Evolutionary conservation across 2,888 invertebrate species (phyloP).

Genomic region (Zaprionus obscuricornis): DNA sequence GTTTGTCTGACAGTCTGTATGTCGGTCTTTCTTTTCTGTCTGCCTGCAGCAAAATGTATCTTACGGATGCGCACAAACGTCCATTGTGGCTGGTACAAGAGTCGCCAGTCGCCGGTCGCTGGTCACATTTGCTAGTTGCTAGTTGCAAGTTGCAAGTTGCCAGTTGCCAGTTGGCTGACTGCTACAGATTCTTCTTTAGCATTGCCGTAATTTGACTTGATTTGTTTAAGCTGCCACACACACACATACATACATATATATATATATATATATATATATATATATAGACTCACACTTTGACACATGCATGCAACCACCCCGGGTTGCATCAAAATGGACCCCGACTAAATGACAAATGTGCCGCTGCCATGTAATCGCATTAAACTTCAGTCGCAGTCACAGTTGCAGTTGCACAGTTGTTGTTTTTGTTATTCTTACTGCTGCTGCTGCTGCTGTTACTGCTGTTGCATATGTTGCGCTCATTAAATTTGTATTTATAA

Average conservation of each 20-base stretch:
- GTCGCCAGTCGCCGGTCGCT: slow-evolving; percentile 30
- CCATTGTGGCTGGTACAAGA: slow-evolving; percentile 67
- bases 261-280: not conserved
- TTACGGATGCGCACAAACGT: slow-evolving; percentile 68
- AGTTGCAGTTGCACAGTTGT: too few species aligned
- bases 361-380: slow-evolving; percentile 76
- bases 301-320: slow-evolving; percentile 7
- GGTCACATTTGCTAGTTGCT: slow-evolving; percentile 21
- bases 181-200: slow-evolving; percentile 72
- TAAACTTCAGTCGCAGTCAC: slow-evolving; percentile 58
- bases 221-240: slow-evolving; percentile 73
- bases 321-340: slow-evolving; percentile 43
- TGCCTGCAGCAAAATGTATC: slow-evolving; percentile 46
- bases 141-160: slow-evolving; percentile 30
- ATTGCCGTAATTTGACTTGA: slow-evolving; percentile 75
- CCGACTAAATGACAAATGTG: slow-evolving; percentile 69
- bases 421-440: slow-evolving; percentile 15
- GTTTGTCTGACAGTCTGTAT: slow-evolving; percentile 38
- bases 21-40: slow-evolving; percentile 21
- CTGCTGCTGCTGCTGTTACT: slow-evolving; percentile 27
- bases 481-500: slow-evolving; percentile 77
- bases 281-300: slow-evolving; percentile 6
- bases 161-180: slow-evolving; percentile 56
- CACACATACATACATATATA: slow-evolving; percentile 21
- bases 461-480: slow-evolving; percentile 74